phyloP scores from a whole-genome alignment of 1,140 invertebrate species.

The Globodera rostochiensis region DNA sequence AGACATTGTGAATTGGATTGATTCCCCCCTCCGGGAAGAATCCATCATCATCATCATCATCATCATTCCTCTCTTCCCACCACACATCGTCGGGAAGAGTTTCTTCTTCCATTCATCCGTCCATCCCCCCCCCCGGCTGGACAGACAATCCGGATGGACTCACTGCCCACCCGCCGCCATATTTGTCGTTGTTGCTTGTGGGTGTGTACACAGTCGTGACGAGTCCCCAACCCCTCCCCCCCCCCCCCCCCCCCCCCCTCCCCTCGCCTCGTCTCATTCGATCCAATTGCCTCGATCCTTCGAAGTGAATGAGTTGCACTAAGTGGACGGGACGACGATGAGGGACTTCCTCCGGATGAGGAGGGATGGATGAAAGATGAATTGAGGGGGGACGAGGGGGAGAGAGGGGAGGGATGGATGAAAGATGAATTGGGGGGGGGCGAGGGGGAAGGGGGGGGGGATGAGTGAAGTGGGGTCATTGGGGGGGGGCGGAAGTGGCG shows the following conservation, averaged over 20 bases:
- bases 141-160: background rate
- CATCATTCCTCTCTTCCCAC: background rate
- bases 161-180: background rate
- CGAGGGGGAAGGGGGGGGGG: too few relatives aligned
- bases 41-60: background rate
- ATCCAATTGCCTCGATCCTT: slow-evolving; percentile 7
- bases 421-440: too few relatives aligned
- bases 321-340: background rate
- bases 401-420: background rate
- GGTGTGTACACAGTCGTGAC: background rate
- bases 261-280: background rate
- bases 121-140: background rate
- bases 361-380: background rate
- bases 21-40: background rate
- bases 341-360: background rate
- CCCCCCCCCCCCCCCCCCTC: background rate
- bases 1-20: background rate
- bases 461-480: background rate
- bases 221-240: background rate
- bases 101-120: background rate
- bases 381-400: background rate
- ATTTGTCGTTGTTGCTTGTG: slow-evolving; percentile 3
- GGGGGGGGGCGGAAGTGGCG: background rate
- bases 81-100: background rate
- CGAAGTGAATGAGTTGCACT: slow-evolving; percentile 2